phyloP scores from a whole-genome alignment of 2,888 invertebrate species.

The Megaustenia siamemsis region DNA sequence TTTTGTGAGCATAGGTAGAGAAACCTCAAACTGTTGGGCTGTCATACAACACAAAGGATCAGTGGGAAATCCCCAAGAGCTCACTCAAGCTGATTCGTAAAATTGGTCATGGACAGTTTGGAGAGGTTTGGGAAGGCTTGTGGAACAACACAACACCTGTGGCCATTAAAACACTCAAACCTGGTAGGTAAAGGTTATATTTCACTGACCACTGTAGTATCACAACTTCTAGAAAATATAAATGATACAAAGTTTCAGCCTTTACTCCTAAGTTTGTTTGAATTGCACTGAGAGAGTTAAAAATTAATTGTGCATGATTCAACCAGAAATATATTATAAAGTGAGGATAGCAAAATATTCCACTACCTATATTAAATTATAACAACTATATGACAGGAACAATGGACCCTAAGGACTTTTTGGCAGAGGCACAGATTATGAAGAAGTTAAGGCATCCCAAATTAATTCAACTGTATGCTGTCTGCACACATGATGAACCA shows the following conservation, averaged over 20 bases:
- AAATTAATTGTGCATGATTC: no score
- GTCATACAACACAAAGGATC: conserved; percentile 97
- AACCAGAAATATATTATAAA: no score
- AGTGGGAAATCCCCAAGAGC: conserved; percentile 98
- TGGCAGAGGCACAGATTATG: conserved; percentile 99
- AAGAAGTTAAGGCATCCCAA: conserved; percentile 98
- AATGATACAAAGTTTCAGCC: no score
- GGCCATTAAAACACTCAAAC: conserved; percentile 98
- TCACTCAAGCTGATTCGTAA: conserved; percentile 97
- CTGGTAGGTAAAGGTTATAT: conserved; percentile 82
- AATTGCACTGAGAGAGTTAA: no score
- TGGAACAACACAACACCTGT: conserved; percentile 99
- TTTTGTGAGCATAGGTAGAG: conserved; percentile 85
- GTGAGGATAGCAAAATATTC: no score
- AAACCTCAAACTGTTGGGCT: conserved; percentile 99
- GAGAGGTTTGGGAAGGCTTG: conserved; percentile 99
- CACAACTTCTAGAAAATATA: no score
- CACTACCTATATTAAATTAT: no score
- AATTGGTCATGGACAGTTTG: conserved; percentile 99
- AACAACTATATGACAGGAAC: conserved; percentile 73
- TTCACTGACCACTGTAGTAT: no score
- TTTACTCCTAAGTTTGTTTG: no score
- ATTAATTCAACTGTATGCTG: conserved; percentile 97
- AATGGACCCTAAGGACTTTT: conserved; percentile 99
- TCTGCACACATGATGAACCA: conserved; percentile 99